Conservation (phyloP, 2,113 vertebrate species). For the Haemorhous mexicanus region DNA sequence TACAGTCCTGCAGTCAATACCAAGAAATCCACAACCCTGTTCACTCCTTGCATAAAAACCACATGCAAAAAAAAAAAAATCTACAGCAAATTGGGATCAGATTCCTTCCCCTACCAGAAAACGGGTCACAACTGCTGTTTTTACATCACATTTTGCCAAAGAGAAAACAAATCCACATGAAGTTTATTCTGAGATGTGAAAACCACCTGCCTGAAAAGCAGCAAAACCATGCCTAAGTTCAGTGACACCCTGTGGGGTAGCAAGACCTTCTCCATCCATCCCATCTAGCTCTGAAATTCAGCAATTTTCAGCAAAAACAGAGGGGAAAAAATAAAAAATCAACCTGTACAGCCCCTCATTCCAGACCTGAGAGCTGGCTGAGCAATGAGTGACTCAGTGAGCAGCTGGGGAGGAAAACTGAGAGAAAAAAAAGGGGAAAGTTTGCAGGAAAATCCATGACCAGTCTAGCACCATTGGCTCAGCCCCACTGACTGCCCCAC, state of each 20-base stretch:
- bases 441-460: not conserved
- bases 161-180: constrained; percentile 4
- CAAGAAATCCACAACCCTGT: not conserved
- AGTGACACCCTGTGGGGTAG: not conserved
- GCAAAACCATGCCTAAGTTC: fast-evolving
- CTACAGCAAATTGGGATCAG: not conserved
- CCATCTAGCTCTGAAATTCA: not conserved
- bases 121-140: not conserved
- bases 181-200: not conserved
- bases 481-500: fast-evolving
- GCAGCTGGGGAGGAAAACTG: not conserved
- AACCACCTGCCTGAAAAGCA: constrained; percentile 4
- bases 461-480: not conserved
- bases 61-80: not conserved
- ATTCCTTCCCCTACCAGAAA: not conserved
- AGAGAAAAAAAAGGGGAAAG: fast-evolving
- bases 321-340: fast-evolving
- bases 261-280: not conserved
- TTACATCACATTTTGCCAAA: not conserved
- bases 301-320: not conserved
- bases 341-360: not conserved
- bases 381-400: fast-evolving
- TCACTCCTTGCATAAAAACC: not conserved
- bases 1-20: not conserved
- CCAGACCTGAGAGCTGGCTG: not conserved